Evolutionary conservation across 2,888 invertebrate species (phyloP), one percentile per base, ranked within the genome.

Genomic region (Tenthredo scrophulariae): DNA sequence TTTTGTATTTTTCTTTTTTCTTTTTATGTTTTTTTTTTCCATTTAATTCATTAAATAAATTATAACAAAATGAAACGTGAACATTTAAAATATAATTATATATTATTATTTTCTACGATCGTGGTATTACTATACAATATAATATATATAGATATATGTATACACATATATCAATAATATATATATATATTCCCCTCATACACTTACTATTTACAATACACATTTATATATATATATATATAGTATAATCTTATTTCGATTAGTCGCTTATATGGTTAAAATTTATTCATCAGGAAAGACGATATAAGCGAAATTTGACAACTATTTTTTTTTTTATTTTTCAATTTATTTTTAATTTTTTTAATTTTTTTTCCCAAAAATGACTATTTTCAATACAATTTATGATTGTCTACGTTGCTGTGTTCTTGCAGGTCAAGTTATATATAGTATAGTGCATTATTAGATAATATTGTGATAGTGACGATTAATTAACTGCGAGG

Each of bases 181-280:
- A 50, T 10, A 46, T 75, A 40, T 58, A 46, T 67, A 82, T 46
- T 67, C 7, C 37, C 13, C 9, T 85, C 43, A 88, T 89, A 90
- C 88, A 88, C 84, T 88, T 86, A 90, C 86, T 90, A 90, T 90
- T 88, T 90, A 90, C 90, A 90, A 87, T 87, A 90, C 88, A 90
- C 88, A 89, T 33, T 50, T 40, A 26, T 15, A 29, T 46, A 50
- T 50, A 46, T 46, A 74, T 74, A 74, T 46, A 26, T 43, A 74
- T 43, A 65, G 0, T 70, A 70, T 18, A 70, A 40, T 40, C 37
- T 72, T 37, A 72, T 26, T 50, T 50, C 46, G 75, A 75, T 75
- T 46, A 74, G 72, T 74, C 37, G 58, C 46, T 46, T 77, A 46
- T 50, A 50, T 37, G 37, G 13, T 77, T 29, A 33, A 43, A 74